phyloP scores from a whole-genome alignment of 2,888 invertebrate genomes.

The Heliothis peltigera region DNA sequence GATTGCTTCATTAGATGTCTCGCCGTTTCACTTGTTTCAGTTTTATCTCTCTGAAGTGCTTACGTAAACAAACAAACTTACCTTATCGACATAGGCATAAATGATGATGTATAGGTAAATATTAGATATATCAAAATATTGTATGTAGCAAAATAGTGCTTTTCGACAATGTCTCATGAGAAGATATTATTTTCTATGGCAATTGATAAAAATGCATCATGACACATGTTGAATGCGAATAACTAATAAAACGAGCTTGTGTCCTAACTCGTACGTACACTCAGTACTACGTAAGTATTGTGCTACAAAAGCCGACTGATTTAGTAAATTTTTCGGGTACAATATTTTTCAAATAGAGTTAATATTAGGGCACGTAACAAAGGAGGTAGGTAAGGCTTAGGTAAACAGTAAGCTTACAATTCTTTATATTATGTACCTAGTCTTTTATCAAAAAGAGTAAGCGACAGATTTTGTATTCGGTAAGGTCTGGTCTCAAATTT shows the following conservation, averaged over 20 bases:
- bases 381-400: conserved; percentile 18
- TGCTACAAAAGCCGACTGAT: not conserved
- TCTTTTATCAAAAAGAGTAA: conserved; percentile 70
- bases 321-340: conserved; percentile 6
- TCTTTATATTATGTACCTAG: conserved; percentile 59
- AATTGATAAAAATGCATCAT: too few relatives aligned
- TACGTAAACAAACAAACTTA: conserved; percentile 50
- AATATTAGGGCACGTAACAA: conserved; percentile 42
- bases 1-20: conserved; percentile 58
- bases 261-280: too few relatives aligned
- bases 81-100: not conserved
- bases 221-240: too few relatives aligned
- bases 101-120: too few relatives aligned
- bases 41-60: conserved; percentile 38
- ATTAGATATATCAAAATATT: too few relatives aligned
- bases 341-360: conserved; percentile 23
- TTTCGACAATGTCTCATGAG: too few relatives aligned
- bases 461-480: conserved; percentile 76
- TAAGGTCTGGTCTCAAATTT: conserved; percentile 79
- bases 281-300: too few relatives aligned
- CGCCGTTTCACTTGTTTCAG: conserved; percentile 42
- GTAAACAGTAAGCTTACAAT: conserved; percentile 45
- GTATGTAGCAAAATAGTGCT: too few relatives aligned
- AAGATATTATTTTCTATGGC: too few relatives aligned
- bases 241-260: too few relatives aligned